These are phyloP conservation scores for Protobothrops flavoviridis DNA, from an alignment of 2,113 vertebrate species.

Conservation along the genomic window DNA sequence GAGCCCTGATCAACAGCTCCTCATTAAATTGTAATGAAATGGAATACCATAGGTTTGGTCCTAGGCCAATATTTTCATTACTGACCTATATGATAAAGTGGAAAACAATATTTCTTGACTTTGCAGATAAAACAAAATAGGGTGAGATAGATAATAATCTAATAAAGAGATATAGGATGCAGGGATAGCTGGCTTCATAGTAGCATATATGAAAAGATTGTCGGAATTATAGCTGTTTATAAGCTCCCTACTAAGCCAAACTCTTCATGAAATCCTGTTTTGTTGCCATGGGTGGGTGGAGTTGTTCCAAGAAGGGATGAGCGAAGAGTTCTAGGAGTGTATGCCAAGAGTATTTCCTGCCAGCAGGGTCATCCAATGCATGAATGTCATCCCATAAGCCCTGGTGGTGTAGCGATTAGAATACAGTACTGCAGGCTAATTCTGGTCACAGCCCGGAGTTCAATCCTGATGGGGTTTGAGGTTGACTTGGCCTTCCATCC, in stretches of 20 bases:
- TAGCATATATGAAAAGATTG: not conserved
- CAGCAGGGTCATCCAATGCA: not conserved
- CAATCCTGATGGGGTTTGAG: not conserved
- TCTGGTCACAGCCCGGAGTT: not conserved
- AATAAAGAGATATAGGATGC: not conserved
- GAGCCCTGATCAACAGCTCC: not conserved
- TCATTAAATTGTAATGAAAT: not conserved
- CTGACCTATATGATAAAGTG: not conserved
- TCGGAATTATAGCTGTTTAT: not conserved
- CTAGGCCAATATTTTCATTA: not conserved
- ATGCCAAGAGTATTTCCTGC: not conserved
- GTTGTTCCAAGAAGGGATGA: not conserved
- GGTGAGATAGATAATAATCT: not conserved
- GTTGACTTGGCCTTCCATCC: not conserved
- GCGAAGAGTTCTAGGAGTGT: not conserved
- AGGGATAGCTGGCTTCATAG: not conserved
- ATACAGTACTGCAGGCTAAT: not conserved
- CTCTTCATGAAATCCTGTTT: not conserved
- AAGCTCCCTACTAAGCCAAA: not conserved
- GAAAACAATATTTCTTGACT: not conserved
- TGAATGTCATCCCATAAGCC: not conserved
- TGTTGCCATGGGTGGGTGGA: not conserved
- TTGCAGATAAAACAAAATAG: not conserved
- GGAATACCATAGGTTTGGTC: not conserved
- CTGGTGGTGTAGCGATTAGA: not conserved